Evolutionary conservation across 2,113 vertebrate species (phyloP), one percentile per base, ranked within the genome.

Genomic region (Desmodus rotundus): DNA sequence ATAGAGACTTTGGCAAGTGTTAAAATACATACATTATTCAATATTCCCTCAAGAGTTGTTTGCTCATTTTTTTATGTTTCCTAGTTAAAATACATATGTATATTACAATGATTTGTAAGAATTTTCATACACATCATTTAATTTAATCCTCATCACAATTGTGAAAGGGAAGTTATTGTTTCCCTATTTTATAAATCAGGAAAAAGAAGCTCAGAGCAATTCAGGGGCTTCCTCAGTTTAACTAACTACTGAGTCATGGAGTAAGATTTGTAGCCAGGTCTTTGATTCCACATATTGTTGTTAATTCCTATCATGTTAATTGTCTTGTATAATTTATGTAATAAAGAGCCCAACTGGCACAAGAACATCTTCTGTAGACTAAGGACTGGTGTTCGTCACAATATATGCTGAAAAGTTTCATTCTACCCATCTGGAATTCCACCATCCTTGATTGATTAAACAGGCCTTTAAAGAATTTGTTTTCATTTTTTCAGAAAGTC

Each of bases 41-140:
- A 56, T 67, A 93, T 50, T 95, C 2, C n/a, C 36, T n/a, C 9
- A 77, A 76, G 52, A 94, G 36, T 47, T 89, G 78, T 63, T 81
- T 93, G 26, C 17, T 84, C 5, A 58, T 50, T 81, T 61, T 54
- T 85, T 38, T 82, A 76, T 84, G 50, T 77, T 86, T 89, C 52
- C 52, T 77, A 72, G 50, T 68, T 61, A 58, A 19, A 43, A 47
- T 67, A 45, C 43, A 77, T 56, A 91, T 94, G 33, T 70, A 82
- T 7, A 38, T 82, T 65, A 73, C 63, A 88, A 72, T 91, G n/a
- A 93, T 93, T 84, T 63, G 72, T 50, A 92, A 93, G n/a, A 31
- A 50, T 5, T 63, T 67, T 41, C 47, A 78, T 8, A 24, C 7
- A 85, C 14, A 54, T 70, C 68, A 74, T 58, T 93, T 68, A 89